Evolutionary conservation across 2,797 vertebrate genomes (phyloP), one percentile per base, ranked within the genome.

Genomic region (Acanthurus tractus): DNA sequence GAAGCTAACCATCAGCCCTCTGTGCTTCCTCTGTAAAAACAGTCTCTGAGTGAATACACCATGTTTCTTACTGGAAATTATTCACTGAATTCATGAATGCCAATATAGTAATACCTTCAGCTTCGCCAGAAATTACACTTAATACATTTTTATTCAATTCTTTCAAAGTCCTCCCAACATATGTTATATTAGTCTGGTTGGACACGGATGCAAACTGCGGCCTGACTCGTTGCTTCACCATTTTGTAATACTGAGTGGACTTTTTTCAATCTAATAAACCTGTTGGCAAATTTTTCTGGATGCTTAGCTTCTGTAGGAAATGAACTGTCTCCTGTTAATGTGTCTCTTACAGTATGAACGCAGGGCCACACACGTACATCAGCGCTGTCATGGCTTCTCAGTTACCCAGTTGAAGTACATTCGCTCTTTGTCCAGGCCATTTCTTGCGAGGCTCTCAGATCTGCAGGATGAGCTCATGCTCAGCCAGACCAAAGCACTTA

Each of bases 381-480:
- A 63, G 54, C n/a, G 56, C 67, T 55, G 74, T 59, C 71, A 42
- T 14, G 23, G 78, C 68, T 64, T 53, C 53, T 79, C 57, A 23
- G 68, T 65, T 76, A 63, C 63, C 46, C 36, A 18, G n/a, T 58
- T 54, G 40, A 13, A 81, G 40, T 72, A 62, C 66, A 55, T 63
- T 66, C 44, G 54, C 59, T 63, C 1, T 65, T 65, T 23, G 66
- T 63, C 59, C 62, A 62, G 58, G 1, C 70, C 62, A 53, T 70
- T 79, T 82, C 79, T 61, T 81, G 48, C 64, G 70, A 53, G 20
- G 25, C 63, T 9, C 76, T 78, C 76, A 17, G 63, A 69, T 86
- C 76, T 69, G 61, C 69, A 69, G 74, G 86, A 85, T 88, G 86
- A 93, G 85, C 86, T 92, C 90, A 92, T 86, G 4, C 65, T 76